Conservation (phyloP, 2,888 invertebrate genomes). For the Euphydryas editha region DNA sequence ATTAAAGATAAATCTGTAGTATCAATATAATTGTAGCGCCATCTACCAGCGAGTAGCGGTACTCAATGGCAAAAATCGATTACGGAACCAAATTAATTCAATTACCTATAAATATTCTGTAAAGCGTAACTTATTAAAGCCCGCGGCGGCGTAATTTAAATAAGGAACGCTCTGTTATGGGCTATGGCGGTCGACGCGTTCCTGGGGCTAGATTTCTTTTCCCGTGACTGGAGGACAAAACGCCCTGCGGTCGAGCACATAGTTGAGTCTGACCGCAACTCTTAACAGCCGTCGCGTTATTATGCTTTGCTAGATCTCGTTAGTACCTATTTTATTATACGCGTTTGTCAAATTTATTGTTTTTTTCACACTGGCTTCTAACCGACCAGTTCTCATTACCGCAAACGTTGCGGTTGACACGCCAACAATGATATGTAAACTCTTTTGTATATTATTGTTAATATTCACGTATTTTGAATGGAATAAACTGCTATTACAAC, state of each 20-base stretch:
- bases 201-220: slow-evolving; percentile 49
- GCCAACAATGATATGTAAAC: slow-evolving; percentile 31
- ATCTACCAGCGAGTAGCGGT: slow-evolving; percentile 71
- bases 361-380: slow-evolving; percentile 35
- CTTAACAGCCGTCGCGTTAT: slow-evolving; percentile 47
- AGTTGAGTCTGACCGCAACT: slow-evolving; percentile 48
- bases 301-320: slow-evolving; percentile 59
- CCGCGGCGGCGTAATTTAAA: slow-evolving; percentile 60
- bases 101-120: slow-evolving; percentile 43
- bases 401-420: slow-evolving; percentile 42
- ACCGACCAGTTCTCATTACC: slow-evolving; percentile 40
- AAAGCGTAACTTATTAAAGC: slow-evolving; percentile 47
- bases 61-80: slow-evolving; percentile 60
- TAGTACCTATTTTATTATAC: slow-evolving; percentile 64
- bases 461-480: slow-evolving; percentile 2
- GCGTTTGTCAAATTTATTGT: slow-evolving; percentile 41
- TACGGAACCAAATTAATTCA: slow-evolving; percentile 47
- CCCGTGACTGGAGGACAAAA: slow-evolving; percentile 50
- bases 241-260: slow-evolving; percentile 50
- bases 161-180: slow-evolving; percentile 47
- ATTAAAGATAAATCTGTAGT: not conserved
- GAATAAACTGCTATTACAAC: slow-evolving; percentile 32
- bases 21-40: slow-evolving; percentile 55
- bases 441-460: slow-evolving; percentile 13
- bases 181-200: slow-evolving; percentile 37